phyloP scores from a whole-genome alignment of 2,797 vertebrate species.

The Propithecus perrieri region DNA sequence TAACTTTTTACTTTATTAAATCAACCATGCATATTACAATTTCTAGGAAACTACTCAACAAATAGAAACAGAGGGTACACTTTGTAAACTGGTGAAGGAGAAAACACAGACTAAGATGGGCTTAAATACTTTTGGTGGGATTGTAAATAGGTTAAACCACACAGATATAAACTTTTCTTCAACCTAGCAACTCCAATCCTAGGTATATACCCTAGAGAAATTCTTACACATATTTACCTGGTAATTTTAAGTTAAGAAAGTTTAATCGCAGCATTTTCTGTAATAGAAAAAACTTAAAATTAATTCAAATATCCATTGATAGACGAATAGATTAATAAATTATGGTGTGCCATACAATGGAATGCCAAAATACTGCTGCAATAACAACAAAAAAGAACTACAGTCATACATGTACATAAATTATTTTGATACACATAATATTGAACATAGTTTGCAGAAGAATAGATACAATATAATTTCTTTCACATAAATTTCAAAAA shows the following conservation, averaged over 20 bases:
- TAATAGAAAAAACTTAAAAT: slow-evolving; percentile 1
- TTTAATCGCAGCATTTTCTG: neutral
- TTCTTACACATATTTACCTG: neutral
- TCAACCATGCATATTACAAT: neutral
- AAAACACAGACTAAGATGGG: neutral
- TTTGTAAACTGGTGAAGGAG: neutral
- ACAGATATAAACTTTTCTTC: neutral
- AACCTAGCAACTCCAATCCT: neutral
- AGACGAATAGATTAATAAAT: slow-evolving; percentile 1
- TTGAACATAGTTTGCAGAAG: neutral
- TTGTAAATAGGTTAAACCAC: neutral
- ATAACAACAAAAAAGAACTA: neutral
- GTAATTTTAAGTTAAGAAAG: too few relatives aligned
- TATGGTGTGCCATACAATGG: neutral
- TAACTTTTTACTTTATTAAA: neutral
- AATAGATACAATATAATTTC: slow-evolving; percentile 1
- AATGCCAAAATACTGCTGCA: neutral
- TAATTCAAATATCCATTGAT: neutral
- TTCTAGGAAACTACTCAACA: neutral
- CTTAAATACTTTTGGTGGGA: neutral
- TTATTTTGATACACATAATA: neutral
- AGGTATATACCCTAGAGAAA: neutral
- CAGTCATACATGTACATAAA: neutral
- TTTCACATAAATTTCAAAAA: slow-evolving; percentile 36
- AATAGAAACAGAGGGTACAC: neutral